These are phyloP conservation scores for Dascillus cervinus DNA, from an alignment of 2,888 invertebrate species.

Conservation along the genomic window DNA sequence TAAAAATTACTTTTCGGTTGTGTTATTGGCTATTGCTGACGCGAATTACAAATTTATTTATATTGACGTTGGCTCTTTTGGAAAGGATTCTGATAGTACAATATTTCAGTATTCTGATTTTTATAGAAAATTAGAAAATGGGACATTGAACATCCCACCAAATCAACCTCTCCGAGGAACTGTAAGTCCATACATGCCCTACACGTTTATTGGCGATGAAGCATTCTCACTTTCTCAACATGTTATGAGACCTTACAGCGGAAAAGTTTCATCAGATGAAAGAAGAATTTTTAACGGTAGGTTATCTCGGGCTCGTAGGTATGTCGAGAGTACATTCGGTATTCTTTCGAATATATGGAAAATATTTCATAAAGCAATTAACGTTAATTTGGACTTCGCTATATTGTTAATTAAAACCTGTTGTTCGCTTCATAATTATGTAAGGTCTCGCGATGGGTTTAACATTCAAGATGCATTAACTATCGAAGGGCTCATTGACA, in stretches of 20 bases:
- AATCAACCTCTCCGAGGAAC: neutral
- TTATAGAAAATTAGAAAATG: neutral
- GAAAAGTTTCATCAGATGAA: neutral
- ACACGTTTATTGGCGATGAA: slow-evolving; percentile 2
- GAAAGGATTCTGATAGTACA: slow-evolving; percentile 1
- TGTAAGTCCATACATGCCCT: neutral
- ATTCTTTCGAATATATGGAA: slow-evolving; percentile 6
- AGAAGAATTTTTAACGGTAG: slow-evolving; percentile 4
- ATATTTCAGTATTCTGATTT: slow-evolving; percentile 1
- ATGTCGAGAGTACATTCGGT: slow-evolving; percentile 4
- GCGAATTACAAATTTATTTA: slow-evolving; percentile 3
- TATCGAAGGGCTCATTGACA: slow-evolving; percentile 2
- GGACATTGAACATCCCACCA: neutral
- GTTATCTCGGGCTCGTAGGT: neutral
- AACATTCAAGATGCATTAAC: slow-evolving; percentile 2
- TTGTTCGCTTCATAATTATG: slow-evolving; percentile 7
- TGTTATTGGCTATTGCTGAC: slow-evolving; percentile 4
- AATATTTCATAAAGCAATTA: slow-evolving; percentile 5
- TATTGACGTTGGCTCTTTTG: slow-evolving; percentile 2
- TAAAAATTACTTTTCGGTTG: slow-evolving; percentile 4
- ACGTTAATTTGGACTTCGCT: slow-evolving; percentile 3
- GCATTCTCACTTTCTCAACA: slow-evolving; percentile 1
- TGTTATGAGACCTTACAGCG: slow-evolving; percentile 1
- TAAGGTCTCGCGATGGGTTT: slow-evolving; percentile 4
- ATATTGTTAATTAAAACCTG: slow-evolving; percentile 1